Evolutionary conservation across 2,888 invertebrate genomes (phyloP), one percentile per base, ranked within the genome.

Genomic region (Macrophya annulata): DNA sequence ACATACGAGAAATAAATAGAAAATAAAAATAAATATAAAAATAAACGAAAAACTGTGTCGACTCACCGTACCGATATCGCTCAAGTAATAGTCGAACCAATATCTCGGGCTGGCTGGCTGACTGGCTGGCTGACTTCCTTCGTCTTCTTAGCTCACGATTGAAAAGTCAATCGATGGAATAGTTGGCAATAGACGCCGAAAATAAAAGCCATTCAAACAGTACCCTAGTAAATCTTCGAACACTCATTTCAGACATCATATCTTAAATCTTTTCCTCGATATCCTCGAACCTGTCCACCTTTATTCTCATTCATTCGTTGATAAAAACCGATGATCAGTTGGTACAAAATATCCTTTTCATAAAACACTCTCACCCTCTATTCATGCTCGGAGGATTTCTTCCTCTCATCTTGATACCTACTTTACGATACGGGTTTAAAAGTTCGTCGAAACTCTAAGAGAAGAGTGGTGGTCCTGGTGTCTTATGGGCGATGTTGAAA

Each of bases 31-130:
- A 43, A 43, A 43, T 15, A 37, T 6, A 55, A 37, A 85, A 81
- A 81, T 84, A 62, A 62, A 81, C 6, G 86, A 87, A 86, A 88
- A 89, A 86, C 84, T 87, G 85, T 87, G 85, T 68, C 83, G 83
- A 71, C 83, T 83, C 71, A 15, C n/a, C 25, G 71, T 37, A 25
- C 31, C 40, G 83, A 83, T 83, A 83, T 83, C 83, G 83, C 83
- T 71, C 68, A 31, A 87, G 86, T 89, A 88, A 89, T 89, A 85
- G 87, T 76, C 84, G 87, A 90, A 87, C 87, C 90, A 88, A 90
- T 89, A 87, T 89, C 86, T 85, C 86, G 65, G 45, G 12, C 83
- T 86, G 82, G 77, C 81, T 85, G 85, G 81, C 83, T 85, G 87
- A 25, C 31, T 68, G 21, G n/a, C 72, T 74, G n/a, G n/a, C 12